phyloP scores from a whole-genome alignment of 2,888 invertebrate genomes.

The Drosophila emarginata region DNA sequence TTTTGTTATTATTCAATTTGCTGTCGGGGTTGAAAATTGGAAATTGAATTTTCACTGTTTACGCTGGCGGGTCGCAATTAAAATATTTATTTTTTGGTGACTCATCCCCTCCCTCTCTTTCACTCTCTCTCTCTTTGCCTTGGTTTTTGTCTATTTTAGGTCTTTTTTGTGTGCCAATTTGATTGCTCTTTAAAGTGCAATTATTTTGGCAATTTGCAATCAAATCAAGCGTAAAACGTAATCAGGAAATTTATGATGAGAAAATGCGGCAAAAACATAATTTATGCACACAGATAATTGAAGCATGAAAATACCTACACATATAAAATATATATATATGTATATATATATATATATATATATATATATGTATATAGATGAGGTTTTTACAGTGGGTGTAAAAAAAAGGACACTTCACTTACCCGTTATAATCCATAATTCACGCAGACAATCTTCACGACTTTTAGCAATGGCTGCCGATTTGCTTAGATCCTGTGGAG shows the following conservation, averaged over 20 bases:
- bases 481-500: constrained; percentile 86
- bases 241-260: constrained; percentile 43
- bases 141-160: constrained; percentile 17
- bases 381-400: not conserved
- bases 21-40: constrained; percentile 26
- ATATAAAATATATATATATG: constrained; percentile 8
- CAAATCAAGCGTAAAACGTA: constrained; percentile 56
- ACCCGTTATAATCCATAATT: constrained; percentile 92
- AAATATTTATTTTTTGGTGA: constrained; percentile 48
- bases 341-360: no score
- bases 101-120: constrained; percentile 22
- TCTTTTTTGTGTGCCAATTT: constrained; percentile 49
- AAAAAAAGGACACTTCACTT: constrained; percentile 63
- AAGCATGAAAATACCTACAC: constrained; percentile 34
- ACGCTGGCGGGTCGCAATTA: constrained; percentile 40
- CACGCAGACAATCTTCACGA: constrained; percentile 87
- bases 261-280: constrained; percentile 37
- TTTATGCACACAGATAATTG: constrained; percentile 26
- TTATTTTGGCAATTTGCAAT: constrained; percentile 39
- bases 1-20: constrained; percentile 56
- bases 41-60: constrained; percentile 11
- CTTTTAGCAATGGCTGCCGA: constrained; percentile 86
- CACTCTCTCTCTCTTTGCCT: no score
- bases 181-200: constrained; percentile 32
- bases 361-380: no score